phyloP scores from a whole-genome alignment of 2,797 vertebrate species.

The Myotis vivesi region DNA sequence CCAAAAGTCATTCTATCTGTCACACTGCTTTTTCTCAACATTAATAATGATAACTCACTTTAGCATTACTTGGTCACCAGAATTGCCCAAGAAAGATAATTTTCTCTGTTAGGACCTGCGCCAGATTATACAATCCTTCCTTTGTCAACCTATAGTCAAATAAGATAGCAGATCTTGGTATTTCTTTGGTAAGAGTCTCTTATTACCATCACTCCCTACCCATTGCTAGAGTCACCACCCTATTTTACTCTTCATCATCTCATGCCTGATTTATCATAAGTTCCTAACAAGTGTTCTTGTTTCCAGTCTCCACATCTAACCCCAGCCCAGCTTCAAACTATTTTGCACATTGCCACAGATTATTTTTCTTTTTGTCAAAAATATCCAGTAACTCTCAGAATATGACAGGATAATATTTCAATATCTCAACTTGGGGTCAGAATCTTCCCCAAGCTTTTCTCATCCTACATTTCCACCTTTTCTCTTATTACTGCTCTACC shows the following conservation, averaged over 20 bases:
- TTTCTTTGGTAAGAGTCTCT: not conserved
- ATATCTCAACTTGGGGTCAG: not conserved
- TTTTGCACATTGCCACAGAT: not conserved
- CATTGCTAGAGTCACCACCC: not conserved
- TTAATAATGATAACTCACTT: slow-evolving; percentile 28
- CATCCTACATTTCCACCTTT: not conserved
- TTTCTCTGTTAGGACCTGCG: not conserved
- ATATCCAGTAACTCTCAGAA: not conserved
- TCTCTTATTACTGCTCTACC: not conserved
- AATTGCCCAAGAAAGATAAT: not conserved
- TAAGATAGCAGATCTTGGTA: not conserved
- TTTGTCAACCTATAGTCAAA: not conserved
- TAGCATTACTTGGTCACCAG: not conserved
- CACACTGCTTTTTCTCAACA: not conserved
- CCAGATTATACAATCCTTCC: not conserved
- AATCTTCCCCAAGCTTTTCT: not conserved
- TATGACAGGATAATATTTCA: not conserved
- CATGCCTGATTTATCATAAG: not conserved
- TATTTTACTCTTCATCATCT: not conserved
- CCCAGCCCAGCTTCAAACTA: not conserved
- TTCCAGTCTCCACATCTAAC: not conserved
- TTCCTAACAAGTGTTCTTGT: slow-evolving; percentile 15
- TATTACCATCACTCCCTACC: not conserved
- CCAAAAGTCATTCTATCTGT: not conserved
- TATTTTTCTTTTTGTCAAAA: slow-evolving; percentile 38